These are phyloP conservation scores for Palloptera scutellata DNA, from an alignment of 2,888 invertebrate species.

Conservation along the genomic window DNA sequence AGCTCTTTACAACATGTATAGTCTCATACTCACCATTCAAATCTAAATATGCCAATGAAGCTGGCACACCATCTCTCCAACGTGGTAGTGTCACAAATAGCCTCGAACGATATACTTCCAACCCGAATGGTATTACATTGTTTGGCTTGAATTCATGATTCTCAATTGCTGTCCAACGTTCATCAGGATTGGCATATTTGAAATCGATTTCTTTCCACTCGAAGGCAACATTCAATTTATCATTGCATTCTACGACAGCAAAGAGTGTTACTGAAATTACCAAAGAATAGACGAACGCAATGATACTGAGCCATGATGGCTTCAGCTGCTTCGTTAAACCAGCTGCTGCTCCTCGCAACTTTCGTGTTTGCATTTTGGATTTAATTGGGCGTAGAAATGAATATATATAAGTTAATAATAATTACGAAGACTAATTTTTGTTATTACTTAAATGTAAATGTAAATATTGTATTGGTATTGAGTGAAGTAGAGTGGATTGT, in stretches of 20 bases:
- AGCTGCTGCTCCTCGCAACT: not conserved
- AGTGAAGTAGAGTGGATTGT: not conserved
- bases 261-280: conserved; percentile 32
- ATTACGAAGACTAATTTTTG: too few relatives aligned
- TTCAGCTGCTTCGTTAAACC: conserved; percentile 4
- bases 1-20: too few relatives aligned
- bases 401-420: too few relatives aligned
- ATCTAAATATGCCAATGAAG: conserved; percentile 77
- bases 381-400: too few relatives aligned
- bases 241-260: conserved; percentile 62
- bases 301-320: conserved; percentile 32
- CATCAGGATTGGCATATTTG: conserved; percentile 69
- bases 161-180: conserved; percentile 69
- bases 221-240: conserved; percentile 74
- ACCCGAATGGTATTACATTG: conserved; percentile 77
- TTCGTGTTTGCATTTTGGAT: too few relatives aligned
- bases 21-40: conserved; percentile 71
- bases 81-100: conserved; percentile 78
- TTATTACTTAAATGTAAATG: not conserved
- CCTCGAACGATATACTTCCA: conserved; percentile 75
- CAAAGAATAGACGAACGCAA: conserved; percentile 38
- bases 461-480: not conserved
- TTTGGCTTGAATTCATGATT: conserved; percentile 72
- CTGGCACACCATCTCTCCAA: conserved; percentile 78
- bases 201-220: conserved; percentile 80